These are phyloP conservation scores for Amphilophus citrinellus DNA, from an alignment of 2,113 vertebrate species.

Conservation along the genomic window DNA sequence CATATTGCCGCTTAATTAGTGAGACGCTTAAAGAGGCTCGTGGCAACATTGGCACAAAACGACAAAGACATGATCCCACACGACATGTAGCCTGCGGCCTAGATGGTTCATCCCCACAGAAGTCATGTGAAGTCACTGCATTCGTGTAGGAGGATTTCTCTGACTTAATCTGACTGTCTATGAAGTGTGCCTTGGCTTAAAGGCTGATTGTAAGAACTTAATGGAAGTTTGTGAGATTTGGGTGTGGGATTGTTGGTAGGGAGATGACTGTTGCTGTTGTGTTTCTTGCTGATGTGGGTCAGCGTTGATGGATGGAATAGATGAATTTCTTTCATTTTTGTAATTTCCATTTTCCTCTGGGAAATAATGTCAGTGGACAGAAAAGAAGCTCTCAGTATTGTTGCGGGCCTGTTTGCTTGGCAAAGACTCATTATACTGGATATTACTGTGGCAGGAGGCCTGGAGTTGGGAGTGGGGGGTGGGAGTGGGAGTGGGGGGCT, in stretches of 20 bases:
- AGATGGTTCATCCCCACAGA: conserved; percentile 25
- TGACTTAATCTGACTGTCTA: background rate
- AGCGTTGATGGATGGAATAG: conserved; percentile 59
- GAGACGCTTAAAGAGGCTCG: conserved; percentile 25
- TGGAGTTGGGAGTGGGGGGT: background rate
- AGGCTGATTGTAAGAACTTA: conserved; percentile 30
- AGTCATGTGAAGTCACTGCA: conserved; percentile 15
- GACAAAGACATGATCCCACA: conserved; percentile 12
- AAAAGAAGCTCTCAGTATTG: conserved; percentile 68
- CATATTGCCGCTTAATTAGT: conserved; percentile 58
- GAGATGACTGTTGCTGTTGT: background rate
- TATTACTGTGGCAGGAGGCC: conserved; percentile 64
- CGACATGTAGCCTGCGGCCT: conserved; percentile 4
- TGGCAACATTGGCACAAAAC: conserved; percentile 32
- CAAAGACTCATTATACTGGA: conserved; percentile 70
- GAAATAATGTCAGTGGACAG: conserved; percentile 73
- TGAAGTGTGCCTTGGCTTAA: conserved; percentile 27
- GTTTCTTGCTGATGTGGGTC: conserved; percentile 46
- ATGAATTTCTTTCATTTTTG: conserved; percentile 57
- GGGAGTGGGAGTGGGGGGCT: background rate
- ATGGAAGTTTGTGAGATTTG: conserved; percentile 31
- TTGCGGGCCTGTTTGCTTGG: conserved; percentile 70
- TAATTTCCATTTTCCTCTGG: conserved; percentile 70
- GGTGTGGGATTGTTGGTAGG: background rate
- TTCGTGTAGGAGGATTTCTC: conserved; percentile 6